Conservation (phyloP, 2,113 vertebrate species). For the Beaufortia kweichowensis region DNA sequence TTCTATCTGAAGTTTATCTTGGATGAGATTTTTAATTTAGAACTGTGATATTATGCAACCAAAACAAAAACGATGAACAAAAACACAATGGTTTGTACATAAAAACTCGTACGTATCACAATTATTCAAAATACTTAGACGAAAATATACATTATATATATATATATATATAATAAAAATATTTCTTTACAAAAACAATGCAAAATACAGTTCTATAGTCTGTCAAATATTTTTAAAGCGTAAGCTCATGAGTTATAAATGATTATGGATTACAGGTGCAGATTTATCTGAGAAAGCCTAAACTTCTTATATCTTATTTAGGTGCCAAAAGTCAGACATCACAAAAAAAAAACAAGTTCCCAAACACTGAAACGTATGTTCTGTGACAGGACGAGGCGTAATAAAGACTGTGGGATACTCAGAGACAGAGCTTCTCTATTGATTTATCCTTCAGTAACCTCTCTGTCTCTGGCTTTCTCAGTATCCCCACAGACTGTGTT, state of each 20-base stretch:
- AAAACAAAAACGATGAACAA: too few species aligned
- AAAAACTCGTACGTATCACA: too few species aligned
- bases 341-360: not conserved
- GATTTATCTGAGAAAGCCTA: not conserved
- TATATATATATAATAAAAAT: too few species aligned
- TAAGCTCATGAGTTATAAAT: not conserved
- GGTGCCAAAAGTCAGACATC: not conserved
- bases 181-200: too few species aligned
- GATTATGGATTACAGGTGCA: not conserved
- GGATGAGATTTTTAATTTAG: too few species aligned
- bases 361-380: not conserved
- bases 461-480: conserved; percentile 15
- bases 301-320: not conserved
- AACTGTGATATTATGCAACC: too few species aligned
- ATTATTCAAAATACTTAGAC: too few species aligned
- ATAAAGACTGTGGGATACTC: conserved; percentile 13
- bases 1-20: too few species aligned
- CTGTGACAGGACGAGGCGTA: conserved; percentile 19
- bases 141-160: too few species aligned
- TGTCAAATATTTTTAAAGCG: too few species aligned
- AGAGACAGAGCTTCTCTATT: conserved; percentile 46
- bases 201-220: too few species aligned
- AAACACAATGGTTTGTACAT: too few species aligned
- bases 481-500: conserved; percentile 71
- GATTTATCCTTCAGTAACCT: conserved; percentile 47